These are phyloP conservation scores for Noturus placidus DNA, from an alignment of 2,113 vertebrate genomes.

Conservation along the genomic window DNA sequence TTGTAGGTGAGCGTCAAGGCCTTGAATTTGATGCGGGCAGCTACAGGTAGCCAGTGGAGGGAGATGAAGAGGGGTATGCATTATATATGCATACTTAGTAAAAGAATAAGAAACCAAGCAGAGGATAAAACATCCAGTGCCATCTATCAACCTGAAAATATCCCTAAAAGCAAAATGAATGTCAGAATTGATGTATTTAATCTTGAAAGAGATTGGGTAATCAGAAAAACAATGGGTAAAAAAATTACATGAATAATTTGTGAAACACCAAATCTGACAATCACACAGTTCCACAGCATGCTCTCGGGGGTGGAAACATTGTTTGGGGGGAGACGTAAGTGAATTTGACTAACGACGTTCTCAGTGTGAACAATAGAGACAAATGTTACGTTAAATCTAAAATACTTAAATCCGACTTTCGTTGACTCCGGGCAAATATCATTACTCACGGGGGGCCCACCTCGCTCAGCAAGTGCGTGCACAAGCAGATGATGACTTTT, in stretches of 20 bases:
- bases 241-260: constrained; percentile 56
- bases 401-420: constrained; percentile 61
- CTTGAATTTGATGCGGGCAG: no score
- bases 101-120: neutral
- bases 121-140: constrained; percentile 11
- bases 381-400: constrained; percentile 62
- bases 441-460: constrained; percentile 57
- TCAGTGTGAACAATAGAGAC: constrained; percentile 62
- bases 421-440: constrained; percentile 60
- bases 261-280: constrained; percentile 45
- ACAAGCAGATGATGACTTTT: constrained; percentile 56
- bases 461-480: constrained; percentile 50
- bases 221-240: constrained; percentile 46
- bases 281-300: constrained; percentile 45
- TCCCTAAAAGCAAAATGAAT: constrained; percentile 41
- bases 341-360: constrained; percentile 63
- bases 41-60: no score
- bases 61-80: no score
- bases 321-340: constrained; percentile 44
- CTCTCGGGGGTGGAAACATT: constrained; percentile 48
- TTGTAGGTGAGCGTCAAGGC: no score
- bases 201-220: constrained; percentile 50
- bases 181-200: constrained; percentile 43
- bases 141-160: constrained; percentile 44
- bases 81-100: neutral